Evolutionary conservation across 1,140 invertebrate genomes (phyloP), one percentile per base, ranked within the genome.

Genomic region (Ips nitidus): DNA sequence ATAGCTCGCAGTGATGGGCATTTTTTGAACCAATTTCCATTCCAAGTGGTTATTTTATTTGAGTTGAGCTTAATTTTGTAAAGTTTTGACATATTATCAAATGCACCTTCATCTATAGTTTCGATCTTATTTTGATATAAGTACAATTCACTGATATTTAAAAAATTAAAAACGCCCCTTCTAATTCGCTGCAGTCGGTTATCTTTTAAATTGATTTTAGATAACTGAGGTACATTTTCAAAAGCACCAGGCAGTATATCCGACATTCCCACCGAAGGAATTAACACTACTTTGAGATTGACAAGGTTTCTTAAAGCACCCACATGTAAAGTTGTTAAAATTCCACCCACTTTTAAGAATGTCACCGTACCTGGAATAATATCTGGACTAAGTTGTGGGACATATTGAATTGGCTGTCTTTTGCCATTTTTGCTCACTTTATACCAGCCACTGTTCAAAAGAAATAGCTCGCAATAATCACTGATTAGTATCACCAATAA

Each of bases 131-230:
- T 80, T 58, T 75, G 73, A 36, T 75, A 71, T 37, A 80, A 69
- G 59, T 69, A 74, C 22, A 80, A 68, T 55, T 71, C 68, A 0
- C 66, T 64, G 4, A 80, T 53, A n/a, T 67, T 52, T 7, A 80
- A 53, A 57, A 70, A 52, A 66, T 79, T 80, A 66, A 80, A 80
- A 0, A 80, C 75, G n/a, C 75, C 76, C n/a, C 52, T 67, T 39
- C 56, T 58, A 6, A 80, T 75, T 39, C 67, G 47, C 42, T 73
- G 56, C 1, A 80, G 61, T n/a, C 71, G 58, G 47, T 80, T 80
- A 1, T 75, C 73, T 22, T 75, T 68, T 5, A 80, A 55, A 43
- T 75, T 67, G 43, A 80, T 38, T 2, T 66, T 58, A 7, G 69
- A 60, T 22, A 80, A 58, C 4, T 70, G 71, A 7, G 78, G 71